Evolutionary conservation across 1,140 invertebrate genomes (phyloP).

Genomic region (Diplogasteroides magnus): DNA sequence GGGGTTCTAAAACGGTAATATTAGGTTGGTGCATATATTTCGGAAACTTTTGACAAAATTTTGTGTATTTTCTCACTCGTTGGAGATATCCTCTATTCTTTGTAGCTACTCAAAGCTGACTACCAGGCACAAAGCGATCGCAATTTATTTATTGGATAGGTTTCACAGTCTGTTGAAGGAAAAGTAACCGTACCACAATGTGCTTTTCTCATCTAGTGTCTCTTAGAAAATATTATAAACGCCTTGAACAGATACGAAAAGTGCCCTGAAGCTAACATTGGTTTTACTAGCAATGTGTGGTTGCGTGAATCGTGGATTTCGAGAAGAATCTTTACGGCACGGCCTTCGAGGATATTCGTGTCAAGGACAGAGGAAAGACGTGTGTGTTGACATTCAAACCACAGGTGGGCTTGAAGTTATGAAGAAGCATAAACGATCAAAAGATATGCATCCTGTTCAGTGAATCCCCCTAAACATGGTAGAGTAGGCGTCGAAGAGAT

Average conservation of each 20-base stretch:
- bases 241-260: neutral
- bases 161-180: neutral
- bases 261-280: neutral
- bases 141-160: neutral
- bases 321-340: slow-evolving; percentile 94
- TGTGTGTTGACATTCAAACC: slow-evolving; percentile 93
- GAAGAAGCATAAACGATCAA: no score
- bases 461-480: no score
- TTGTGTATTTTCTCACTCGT: no score
- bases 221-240: neutral
- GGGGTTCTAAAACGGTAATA: no score
- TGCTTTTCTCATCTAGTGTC: neutral
- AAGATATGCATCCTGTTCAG: no score
- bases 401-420: no score
- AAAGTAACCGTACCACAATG: neutral
- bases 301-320: slow-evolving; percentile 84
- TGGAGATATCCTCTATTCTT: no score
- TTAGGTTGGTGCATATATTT: no score
- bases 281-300: slow-evolving; percentile 68
- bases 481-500: no score
- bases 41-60: no score
- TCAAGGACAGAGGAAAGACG: slow-evolving; percentile 85
- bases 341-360: slow-evolving; percentile 81
- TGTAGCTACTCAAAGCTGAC: no score
- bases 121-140: no score